Percentiles rank a stretch among this genome's conserved stretches.
These are phyloP conservation scores for Hyperoplus lanceolatus DNA, from an alignment of 2,797 vertebrate genomes.

Conservation along the genomic window DNA sequence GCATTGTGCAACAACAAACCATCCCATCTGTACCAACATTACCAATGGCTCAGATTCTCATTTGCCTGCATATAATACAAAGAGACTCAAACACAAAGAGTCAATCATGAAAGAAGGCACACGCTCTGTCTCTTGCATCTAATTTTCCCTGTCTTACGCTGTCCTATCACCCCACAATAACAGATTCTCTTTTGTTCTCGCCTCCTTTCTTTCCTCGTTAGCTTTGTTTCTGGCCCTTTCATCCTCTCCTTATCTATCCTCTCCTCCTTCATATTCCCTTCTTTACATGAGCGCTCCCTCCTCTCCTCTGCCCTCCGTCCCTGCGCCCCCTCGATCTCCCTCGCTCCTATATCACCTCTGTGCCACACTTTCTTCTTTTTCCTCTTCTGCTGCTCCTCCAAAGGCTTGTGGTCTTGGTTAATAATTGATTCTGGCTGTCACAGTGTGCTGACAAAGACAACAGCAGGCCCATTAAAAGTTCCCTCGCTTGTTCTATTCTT, in stretches of 20 bases:
- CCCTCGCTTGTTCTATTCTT: slow-evolving; percentile 63
- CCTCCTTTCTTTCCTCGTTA: slow-evolving; percentile 43
- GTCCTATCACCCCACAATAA: slow-evolving; percentile 25
- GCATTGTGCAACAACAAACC: not conserved
- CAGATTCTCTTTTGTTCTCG: slow-evolving; percentile 21
- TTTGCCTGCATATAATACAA: slow-evolving; percentile 28
- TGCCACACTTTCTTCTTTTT: slow-evolving; percentile 46
- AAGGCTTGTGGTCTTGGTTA: slow-evolving; percentile 70
- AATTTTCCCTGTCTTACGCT: slow-evolving; percentile 19
- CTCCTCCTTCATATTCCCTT: not conserved
- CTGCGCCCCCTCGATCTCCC: slow-evolving; percentile 33
- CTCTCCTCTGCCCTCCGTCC: slow-evolving; percentile 28
- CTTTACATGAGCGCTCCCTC: slow-evolving; percentile 4
- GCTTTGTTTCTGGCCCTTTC: slow-evolving; percentile 11
- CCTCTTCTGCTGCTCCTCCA: slow-evolving; percentile 54
- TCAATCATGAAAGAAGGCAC: slow-evolving; percentile 45
- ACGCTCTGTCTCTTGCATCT: slow-evolving; percentile 33
- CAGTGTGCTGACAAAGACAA: slow-evolving; percentile 80
- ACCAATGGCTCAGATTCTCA: slow-evolving; percentile 22
- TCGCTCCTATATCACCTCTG: slow-evolving; percentile 48
- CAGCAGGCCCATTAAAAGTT: slow-evolving; percentile 78
- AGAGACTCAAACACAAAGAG: slow-evolving; percentile 8
- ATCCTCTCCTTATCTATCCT: slow-evolving; percentile 12
- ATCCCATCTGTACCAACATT: slow-evolving; percentile 6
- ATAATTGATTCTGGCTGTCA: slow-evolving; percentile 80